phyloP scores from a whole-genome alignment of 2,888 invertebrate species.

The Achlya flavicornis region DNA sequence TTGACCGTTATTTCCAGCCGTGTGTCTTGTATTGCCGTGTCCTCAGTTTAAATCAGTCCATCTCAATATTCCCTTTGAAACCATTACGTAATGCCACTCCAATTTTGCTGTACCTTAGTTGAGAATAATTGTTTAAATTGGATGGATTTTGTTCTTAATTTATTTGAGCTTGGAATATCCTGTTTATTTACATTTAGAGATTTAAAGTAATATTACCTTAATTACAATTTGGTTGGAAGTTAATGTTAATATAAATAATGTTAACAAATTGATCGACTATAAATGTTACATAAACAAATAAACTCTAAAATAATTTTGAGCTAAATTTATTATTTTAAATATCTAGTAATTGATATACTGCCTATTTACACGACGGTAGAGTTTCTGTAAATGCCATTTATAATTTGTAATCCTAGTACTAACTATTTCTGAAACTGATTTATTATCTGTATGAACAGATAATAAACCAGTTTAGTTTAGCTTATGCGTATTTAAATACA shows the following conservation, averaged over 20 bases:
- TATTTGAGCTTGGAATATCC: conserved; percentile 2
- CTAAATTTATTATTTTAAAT: too few relatives aligned
- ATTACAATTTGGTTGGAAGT: too few relatives aligned
- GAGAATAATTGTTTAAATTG: conserved; percentile 31
- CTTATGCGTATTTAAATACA: background rate
- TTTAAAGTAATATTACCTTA: background rate
- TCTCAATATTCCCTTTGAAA: conserved; percentile 47
- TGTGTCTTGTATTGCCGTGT: conserved; percentile 14
- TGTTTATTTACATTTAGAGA: conserved; percentile 7
- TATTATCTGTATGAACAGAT: background rate
- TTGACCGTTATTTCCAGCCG: background rate
- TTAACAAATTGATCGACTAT: too few relatives aligned
- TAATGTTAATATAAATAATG: too few relatives aligned
- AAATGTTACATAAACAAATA: too few relatives aligned
- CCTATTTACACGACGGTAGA: too few relatives aligned
- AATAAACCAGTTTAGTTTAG: too few relatives aligned
- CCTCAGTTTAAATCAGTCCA: conserved; percentile 40
- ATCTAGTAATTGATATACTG: too few relatives aligned
- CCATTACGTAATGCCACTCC: conserved; percentile 34
- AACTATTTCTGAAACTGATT: background rate
- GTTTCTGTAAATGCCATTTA: background rate
- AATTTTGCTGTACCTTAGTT: conserved; percentile 26
- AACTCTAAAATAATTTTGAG: too few relatives aligned
- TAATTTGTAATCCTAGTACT: background rate
- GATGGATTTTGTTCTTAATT: conserved; percentile 20